Base-by-base conservation (phyloP, 1,140 invertebrate species). In the Acromyrmex charruanus region DNA sequence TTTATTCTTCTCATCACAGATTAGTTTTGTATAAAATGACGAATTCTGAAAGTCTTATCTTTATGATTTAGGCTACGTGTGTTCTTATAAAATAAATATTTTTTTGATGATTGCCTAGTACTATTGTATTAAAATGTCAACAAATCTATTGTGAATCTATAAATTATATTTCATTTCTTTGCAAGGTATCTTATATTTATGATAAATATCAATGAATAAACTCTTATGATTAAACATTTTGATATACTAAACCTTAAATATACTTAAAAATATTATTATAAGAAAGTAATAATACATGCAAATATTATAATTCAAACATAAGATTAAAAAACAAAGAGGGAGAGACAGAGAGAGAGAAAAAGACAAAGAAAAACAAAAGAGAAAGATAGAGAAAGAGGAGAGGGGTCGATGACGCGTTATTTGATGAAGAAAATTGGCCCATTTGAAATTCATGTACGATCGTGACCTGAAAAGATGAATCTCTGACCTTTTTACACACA, bases 391-490 rank as follows among this genome's bases (percentile, higher is more conserved):
- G 28, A n/a, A 4, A 18, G 4, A 25, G 28, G 7, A 59, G 28
- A 18, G 31, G 31, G 31, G 49, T 81, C 88, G 87, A 82, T 86
- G 77, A 88, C 86, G 77, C 79, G 85, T 68, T 53, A 59, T 61
- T 92, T 90, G 90, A 75, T 44, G 75, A 88, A 51, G 92, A 92
- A 94, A 94, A 94, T 91, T 93, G 92, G 86, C 69, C 90, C 88
- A 95, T 95, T 95, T 95, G 94, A 94, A 95, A 93, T 95, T 95
- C 94, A 95, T 95, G 94, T 94, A 91, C 85, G 91, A 87, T 94
- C 94, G 92, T 95, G 94, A 95, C 94, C 94, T 93, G 92, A 93
- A 95, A 94, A 92, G 87, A 92, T 93, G 91, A 92, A 92, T 92
- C 93, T 91, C 84, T 93, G 93, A 94, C 93, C 94, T 94, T 94